Evolutionary conservation across 2,797 vertebrate genomes (phyloP), one percentile per base, ranked within the genome.

Genomic region (Syngnathus acus): DNA sequence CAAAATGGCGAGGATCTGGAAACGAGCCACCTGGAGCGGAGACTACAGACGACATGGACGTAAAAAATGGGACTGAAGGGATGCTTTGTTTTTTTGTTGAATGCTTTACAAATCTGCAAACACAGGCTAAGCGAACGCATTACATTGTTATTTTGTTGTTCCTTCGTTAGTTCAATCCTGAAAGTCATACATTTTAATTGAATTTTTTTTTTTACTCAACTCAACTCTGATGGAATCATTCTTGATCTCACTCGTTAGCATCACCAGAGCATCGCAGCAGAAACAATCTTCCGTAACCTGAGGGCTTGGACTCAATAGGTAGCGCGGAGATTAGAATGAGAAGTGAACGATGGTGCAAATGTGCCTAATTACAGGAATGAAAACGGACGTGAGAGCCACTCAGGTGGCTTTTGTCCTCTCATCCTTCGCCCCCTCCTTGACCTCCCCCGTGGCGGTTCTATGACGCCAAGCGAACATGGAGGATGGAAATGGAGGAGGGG

Each of bases 281-380:
- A 10, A 23, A 55, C 50, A 17, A 42, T 42, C 82, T 77, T 78
- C 68, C 54, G 68, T 77, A 74, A 81, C 64, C 59, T 48, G 13
- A 65, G 67, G 69, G 54, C 67, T 72, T 69, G 58, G 2, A 57
- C 54, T 57, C 23, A 32, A 57, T 57, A 1, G 70, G 66, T 67
- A 67, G 71, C 60, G 73, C 54, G 67, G 5, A 68, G 77, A 76
- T 71, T 71, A 78, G 67, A 69, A 68, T 71, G 69, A 75, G 67
- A 73, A 57, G 54, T 32, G 26, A 57, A 37, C 13, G 26, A 13
- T 2, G 13, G 23, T 16, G 26, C 9, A 9, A 21, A 40, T 40
- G 37, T 19, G 38, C 19, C 40, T 62, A 62, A 62, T 62, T 62
- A 42, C 21, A 23, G 40, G 40, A 62, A 43, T n/a, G 6, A 13